Percentiles rank a stretch among this genome's conserved stretches.
Evolutionary conservation across 2,888 invertebrate genomes (phyloP).

Genomic region (Creontiades dilutus): DNA sequence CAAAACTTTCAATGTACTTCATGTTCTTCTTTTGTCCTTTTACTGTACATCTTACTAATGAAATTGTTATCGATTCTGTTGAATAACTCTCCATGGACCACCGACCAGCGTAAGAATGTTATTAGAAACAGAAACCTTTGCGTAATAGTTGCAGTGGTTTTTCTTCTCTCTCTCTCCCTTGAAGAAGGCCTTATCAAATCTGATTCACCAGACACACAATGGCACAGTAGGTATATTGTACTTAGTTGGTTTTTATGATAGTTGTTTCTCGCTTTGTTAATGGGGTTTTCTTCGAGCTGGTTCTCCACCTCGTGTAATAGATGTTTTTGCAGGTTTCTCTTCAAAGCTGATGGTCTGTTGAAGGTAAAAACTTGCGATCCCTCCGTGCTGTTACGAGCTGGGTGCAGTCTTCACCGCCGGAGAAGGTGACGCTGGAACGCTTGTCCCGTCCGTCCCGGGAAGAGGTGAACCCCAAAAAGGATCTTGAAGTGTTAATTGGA

Average conservation of each 20-base stretch:
- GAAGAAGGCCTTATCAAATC: too few relatives aligned
- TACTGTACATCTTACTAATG: too few relatives aligned
- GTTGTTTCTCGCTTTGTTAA: not conserved
- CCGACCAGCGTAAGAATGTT: too few relatives aligned
- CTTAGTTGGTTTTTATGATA: not conserved
- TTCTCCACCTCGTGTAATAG: not conserved
- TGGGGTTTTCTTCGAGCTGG: not conserved
- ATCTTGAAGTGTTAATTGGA: conserved; percentile 27
- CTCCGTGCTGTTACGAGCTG: not conserved
- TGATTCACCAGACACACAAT: too few relatives aligned
- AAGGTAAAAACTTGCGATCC: not conserved
- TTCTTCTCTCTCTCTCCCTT: too few relatives aligned
- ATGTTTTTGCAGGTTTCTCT: conserved; percentile 17
- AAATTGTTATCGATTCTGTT: too few relatives aligned
- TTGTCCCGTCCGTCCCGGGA: not conserved
- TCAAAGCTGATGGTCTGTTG: not conserved
- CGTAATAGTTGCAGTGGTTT: too few relatives aligned
- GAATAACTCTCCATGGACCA: too few relatives aligned
- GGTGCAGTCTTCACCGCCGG: not conserved
- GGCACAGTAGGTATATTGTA: too few relatives aligned
- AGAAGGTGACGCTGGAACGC: not conserved
- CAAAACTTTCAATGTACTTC: too few relatives aligned
- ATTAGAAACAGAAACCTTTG: too few relatives aligned
- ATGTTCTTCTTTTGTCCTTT: too few relatives aligned
- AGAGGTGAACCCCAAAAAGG: conserved; percentile 11